These are phyloP conservation scores for Drosophila parthenogenetica DNA, from an alignment of 2,888 invertebrate species.

Conservation along the genomic window DNA sequence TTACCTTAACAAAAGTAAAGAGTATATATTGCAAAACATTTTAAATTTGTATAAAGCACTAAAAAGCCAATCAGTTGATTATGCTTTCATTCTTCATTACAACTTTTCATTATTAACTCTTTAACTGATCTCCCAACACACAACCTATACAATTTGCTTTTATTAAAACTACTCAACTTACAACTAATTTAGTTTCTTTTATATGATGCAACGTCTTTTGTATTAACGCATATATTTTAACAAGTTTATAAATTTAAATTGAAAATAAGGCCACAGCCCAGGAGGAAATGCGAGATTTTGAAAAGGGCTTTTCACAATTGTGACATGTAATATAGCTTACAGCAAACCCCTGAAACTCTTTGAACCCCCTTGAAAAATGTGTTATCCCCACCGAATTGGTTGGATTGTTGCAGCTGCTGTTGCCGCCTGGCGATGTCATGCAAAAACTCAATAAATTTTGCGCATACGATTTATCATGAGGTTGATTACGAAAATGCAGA, in stretches of 20 bases:
- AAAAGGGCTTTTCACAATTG: background rate
- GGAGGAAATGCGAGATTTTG: conserved; percentile 3
- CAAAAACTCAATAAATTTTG: conserved; percentile 81
- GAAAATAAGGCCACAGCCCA: conserved; percentile 2
- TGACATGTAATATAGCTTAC: conserved; percentile 13
- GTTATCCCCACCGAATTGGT: conserved; percentile 29
- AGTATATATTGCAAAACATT: too few relatives aligned
- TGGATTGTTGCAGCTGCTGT: conserved; percentile 58
- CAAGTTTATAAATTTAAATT: background rate
- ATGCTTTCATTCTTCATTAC: too few relatives aligned
- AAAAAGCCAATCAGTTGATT: too few relatives aligned
- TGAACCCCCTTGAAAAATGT: conserved; percentile 1
- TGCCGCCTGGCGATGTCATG: conserved; percentile 64
- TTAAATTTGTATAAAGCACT: too few relatives aligned
- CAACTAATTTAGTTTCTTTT: background rate
- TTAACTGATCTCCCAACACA: too few relatives aligned
- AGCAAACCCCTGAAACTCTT: background rate
- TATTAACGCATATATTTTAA: conserved; percentile 1
- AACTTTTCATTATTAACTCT: too few relatives aligned
- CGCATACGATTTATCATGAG: conserved; percentile 82
- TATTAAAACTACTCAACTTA: background rate
- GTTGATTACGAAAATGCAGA: conserved; percentile 81
- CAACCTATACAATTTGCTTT: background rate
- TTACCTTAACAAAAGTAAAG: too few relatives aligned
- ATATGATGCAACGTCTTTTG: background rate